Percentiles rank a stretch among this genome's conserved stretches.
Conservation (phyloP, 2,113 vertebrate species). For the Dicerorhinus sumatrensis region DNA sequence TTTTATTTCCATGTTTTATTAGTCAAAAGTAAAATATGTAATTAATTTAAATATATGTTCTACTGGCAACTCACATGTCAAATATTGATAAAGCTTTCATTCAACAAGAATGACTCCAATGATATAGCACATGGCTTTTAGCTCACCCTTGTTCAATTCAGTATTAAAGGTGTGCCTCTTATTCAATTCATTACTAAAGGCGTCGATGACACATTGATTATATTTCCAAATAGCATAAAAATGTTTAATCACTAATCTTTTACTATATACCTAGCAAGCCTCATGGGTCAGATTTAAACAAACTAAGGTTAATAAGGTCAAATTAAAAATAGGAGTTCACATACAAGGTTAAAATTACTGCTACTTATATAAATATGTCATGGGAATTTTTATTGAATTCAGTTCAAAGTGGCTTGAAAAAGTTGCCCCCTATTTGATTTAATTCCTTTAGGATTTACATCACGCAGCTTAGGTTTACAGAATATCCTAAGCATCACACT, state of each 20-base stretch:
- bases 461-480: neutral
- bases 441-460: neutral
- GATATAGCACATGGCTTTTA: neutral
- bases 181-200: conserved; percentile 8
- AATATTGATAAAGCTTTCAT: neutral
- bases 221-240: neutral
- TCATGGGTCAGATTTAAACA: neutral
- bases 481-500: neutral
- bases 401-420: neutral
- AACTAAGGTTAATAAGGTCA: conserved; percentile 21
- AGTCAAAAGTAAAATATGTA: neutral
- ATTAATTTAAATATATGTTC: neutral
- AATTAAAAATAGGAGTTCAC: neutral
- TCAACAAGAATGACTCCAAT: neutral
- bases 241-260: neutral
- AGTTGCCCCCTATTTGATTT: neutral
- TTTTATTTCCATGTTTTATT: neutral
- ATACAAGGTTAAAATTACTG: conserved; percentile 15
- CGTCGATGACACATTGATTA: neutral
- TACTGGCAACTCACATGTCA: neutral
- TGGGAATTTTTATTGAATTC: neutral
- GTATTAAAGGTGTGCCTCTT: neutral
- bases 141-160: neutral
- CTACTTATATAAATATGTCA: neutral
- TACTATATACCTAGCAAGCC: neutral